A percentile compares a stretch with the other conserved stretches of the same genome.
phyloP scores from a whole-genome alignment of 92 coral and sea anemone species.

The Palythoa caribaeorum region DNA sequence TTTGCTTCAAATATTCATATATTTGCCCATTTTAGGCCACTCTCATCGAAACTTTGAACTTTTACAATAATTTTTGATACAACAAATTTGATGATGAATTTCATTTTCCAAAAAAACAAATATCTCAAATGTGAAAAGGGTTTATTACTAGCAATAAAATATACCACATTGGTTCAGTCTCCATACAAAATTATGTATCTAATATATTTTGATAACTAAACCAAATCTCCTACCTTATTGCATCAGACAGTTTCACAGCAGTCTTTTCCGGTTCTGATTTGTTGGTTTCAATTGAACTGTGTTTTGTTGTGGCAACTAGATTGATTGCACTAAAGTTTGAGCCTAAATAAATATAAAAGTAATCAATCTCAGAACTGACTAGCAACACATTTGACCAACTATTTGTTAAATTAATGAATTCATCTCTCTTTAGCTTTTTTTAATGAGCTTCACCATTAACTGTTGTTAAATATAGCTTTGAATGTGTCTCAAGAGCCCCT shows the following conservation, averaged over 20 bases:
- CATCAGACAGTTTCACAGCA: constrained; percentile 22
- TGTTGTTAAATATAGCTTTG: not conserved
- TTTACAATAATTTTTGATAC: no score
- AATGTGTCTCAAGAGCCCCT: not conserved
- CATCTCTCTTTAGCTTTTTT: not conserved
- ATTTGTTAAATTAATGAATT: not conserved
- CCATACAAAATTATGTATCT: not conserved
- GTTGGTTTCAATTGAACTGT: constrained; percentile 42
- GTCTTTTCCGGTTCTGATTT: constrained; percentile 40
- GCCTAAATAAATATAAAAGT: constrained; percentile 9
- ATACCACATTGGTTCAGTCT: no score
- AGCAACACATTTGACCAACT: not conserved
- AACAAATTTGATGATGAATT: no score
- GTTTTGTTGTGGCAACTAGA: constrained; percentile 44
- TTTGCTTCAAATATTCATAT: no score
- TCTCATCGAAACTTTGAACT: no score
- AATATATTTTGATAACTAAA: not conserved
- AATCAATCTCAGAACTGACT: not conserved
- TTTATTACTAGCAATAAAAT: no score
- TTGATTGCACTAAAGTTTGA: constrained; percentile 45
- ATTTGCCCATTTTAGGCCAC: no score
- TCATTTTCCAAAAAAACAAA: no score
- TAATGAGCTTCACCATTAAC: not conserved
- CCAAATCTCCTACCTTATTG: not conserved
- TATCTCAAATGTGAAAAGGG: no score